Evolutionary conservation across 2,888 invertebrate species (phyloP).

Genomic region (Dinocampus coccinellae): DNA sequence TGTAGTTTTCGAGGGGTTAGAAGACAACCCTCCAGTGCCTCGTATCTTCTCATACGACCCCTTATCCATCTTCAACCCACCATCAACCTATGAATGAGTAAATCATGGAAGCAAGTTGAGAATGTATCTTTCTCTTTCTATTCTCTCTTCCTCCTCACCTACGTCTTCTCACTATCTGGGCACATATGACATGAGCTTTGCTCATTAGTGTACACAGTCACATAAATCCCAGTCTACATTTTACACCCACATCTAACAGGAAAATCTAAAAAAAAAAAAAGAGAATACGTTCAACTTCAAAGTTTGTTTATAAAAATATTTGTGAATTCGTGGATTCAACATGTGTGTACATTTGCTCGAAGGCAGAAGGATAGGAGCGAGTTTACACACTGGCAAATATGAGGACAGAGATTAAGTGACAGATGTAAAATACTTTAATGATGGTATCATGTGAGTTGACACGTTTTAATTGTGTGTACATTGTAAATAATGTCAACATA

Average conservation of each 20-base stretch:
- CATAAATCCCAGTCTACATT: neutral
- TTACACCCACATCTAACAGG: neutral
- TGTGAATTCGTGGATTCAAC: neutral
- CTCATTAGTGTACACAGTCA: neutral
- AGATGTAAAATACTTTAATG: neutral
- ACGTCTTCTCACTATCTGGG: too few species aligned
- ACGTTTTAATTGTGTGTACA: neutral
- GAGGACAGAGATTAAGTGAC: neutral
- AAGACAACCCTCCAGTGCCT: slow-evolving; percentile 32
- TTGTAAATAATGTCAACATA: neutral
- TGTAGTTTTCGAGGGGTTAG: slow-evolving; percentile 35
- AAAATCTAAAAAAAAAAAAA: neutral
- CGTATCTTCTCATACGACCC: slow-evolving; percentile 28
- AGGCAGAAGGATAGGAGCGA: neutral
- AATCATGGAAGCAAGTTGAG: slow-evolving; percentile 32
- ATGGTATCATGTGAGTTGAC: neutral
- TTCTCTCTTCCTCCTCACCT: too few species aligned
- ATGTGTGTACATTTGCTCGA: neutral
- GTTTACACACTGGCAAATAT: neutral
- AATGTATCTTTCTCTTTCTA: slow-evolving; percentile 18
- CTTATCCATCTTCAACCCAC: slow-evolving; percentile 5
- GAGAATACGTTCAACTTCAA: neutral
- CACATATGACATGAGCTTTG: neutral
- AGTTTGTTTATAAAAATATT: neutral
- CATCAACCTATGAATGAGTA: slow-evolving; percentile 27